Percentiles rank a stretch among this genome's conserved stretches.
These are phyloP conservation scores for Fregetta grallaria DNA, from an alignment of 2,113 vertebrate species.

Conservation along the genomic window DNA sequence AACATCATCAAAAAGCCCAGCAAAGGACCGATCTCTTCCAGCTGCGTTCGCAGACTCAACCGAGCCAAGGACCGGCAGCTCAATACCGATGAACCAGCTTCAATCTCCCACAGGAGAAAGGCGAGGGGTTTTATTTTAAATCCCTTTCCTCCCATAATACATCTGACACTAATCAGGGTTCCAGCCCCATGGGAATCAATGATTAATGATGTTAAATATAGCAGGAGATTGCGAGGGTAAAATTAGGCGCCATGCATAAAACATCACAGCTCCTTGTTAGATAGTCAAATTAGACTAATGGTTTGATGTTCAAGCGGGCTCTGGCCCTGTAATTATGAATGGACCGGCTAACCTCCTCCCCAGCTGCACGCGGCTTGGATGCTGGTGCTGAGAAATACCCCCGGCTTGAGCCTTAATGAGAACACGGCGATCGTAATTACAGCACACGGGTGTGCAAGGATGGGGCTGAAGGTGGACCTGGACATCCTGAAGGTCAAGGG, in stretches of 20 bases:
- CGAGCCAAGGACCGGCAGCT: neutral
- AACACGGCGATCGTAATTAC: neutral
- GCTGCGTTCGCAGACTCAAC: rapidly evolving
- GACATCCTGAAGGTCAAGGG: neutral
- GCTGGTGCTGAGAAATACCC: neutral
- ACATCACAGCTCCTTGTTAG: conserved; percentile 68
- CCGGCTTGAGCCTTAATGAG: neutral
- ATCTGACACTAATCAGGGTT: conserved; percentile 77
- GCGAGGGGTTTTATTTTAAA: neutral
- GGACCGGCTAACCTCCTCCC: neutral
- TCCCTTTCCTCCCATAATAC: conserved; percentile 43
- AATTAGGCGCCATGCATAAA: conserved; percentile 79
- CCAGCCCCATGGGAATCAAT: conserved; percentile 65
- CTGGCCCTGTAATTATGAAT: neutral
- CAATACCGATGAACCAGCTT: rapidly evolving
- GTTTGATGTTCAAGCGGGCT: neutral
- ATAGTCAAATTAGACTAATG: conserved; percentile 55
- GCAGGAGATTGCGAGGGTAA: conserved; percentile 66
- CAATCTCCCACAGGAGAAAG: neutral
- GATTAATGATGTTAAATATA: conserved; percentile 82
- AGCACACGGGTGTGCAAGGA: neutral
- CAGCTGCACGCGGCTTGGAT: neutral
- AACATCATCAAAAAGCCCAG: neutral
- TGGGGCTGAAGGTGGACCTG: neutral
- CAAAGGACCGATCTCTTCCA: neutral